A percentile compares a stretch with the other conserved stretches of the same genome.
These are phyloP conservation scores for Cettia cetti DNA, from an alignment of 2,113 vertebrate species.

Conservation along the genomic window DNA sequence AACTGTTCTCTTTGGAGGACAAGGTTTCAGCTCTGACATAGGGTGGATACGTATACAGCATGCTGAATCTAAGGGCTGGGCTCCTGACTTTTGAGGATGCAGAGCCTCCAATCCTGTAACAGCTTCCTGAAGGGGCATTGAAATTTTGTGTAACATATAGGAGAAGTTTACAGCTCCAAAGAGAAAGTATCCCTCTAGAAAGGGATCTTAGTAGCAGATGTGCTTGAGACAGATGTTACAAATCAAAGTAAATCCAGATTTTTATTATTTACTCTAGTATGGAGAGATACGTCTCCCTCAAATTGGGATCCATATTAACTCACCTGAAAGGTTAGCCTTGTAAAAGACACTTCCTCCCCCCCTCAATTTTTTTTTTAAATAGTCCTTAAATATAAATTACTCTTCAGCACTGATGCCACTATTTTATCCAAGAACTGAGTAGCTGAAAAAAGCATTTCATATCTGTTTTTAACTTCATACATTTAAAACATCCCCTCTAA, in stretches of 20 bases:
- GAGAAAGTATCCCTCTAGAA: not conserved
- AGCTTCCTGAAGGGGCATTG: not conserved
- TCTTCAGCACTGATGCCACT: not conserved
- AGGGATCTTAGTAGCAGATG: not conserved
- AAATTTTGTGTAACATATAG: accelerated
- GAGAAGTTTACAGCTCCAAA: not conserved
- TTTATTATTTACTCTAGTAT: not conserved
- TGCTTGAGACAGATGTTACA: not conserved
- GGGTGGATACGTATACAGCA: accelerated
- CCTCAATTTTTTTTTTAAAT: accelerated
- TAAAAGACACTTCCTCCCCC: accelerated
- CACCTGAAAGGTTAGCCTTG: not conserved
- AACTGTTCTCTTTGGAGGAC: not conserved
- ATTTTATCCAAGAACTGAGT: not conserved
- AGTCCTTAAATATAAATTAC: not conserved
- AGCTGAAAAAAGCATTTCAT: not conserved
- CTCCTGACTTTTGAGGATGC: not conserved
- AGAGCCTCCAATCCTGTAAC: not conserved
- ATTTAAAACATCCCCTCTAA: not conserved
- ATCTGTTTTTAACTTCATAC: not conserved
- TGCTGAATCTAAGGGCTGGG: not conserved
- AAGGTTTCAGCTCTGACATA: accelerated
- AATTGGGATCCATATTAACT: not conserved
- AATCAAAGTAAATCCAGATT: not conserved
- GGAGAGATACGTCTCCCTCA: not conserved